These are phyloP conservation scores for Chelon labrosus DNA, from an alignment of 2,797 vertebrate species.

Conservation along the genomic window DNA sequence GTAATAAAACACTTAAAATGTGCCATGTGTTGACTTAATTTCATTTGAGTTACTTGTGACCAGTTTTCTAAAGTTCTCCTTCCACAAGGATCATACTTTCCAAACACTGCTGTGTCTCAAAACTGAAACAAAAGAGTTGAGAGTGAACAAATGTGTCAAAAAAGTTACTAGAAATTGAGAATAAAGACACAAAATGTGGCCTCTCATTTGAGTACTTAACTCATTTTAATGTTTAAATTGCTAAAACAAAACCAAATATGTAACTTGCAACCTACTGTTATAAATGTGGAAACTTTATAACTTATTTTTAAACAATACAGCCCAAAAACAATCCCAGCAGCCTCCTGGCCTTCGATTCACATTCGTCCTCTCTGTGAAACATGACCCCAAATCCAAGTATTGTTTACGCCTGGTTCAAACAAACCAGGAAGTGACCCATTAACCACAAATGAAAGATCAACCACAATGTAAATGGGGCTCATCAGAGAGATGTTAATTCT, in stretches of 20 bases:
- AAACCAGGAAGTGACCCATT: constrained; percentile 43
- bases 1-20: constrained; percentile 74
- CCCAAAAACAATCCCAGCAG: neutral
- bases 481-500: neutral
- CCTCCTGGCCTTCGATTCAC: constrained; percentile 12
- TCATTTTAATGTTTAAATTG: neutral
- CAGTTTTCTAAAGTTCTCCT: neutral
- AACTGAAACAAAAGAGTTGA: neutral
- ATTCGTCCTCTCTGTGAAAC: constrained; percentile 7
- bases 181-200: neutral
- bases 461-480: neutral
- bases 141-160: neutral
- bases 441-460: constrained; percentile 17
- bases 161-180: neutral
- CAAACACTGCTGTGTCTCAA: neutral
- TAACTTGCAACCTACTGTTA: no score
- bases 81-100: neutral
- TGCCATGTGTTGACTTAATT: neutral
- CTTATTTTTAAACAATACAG: neutral
- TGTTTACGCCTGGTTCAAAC: constrained; percentile 36
- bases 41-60: no score
- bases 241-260: neutral
- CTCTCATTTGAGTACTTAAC: neutral
- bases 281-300: neutral
- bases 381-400: constrained; percentile 17